phyloP scores from a whole-genome alignment of 2,797 vertebrate genomes.

The Taeniopygia guttata region DNA sequence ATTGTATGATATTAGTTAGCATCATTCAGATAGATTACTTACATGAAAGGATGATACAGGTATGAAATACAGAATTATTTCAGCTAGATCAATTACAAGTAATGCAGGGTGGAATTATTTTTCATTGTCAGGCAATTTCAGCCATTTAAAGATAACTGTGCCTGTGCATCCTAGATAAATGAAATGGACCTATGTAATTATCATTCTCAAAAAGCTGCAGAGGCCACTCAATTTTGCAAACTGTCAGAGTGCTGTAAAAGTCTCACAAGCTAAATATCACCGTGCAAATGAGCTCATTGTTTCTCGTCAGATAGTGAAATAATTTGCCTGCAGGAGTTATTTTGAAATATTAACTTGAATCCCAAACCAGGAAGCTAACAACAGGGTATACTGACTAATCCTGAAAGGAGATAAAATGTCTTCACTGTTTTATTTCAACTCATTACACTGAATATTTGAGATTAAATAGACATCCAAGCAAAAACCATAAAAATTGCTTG shows the following conservation, averaged over 20 bases:
- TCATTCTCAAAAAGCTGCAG: not conserved
- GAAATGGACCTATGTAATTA: constrained; percentile 8
- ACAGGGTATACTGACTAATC: not conserved
- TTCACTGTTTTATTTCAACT: not conserved
- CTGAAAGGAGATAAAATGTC: not conserved
- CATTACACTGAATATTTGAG: not conserved
- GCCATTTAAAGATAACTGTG: not conserved
- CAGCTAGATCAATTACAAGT: not conserved
- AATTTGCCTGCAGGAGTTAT: not conserved
- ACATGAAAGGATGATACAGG: not conserved
- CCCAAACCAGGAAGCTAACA: not conserved
- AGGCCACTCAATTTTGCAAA: constrained; percentile 4
- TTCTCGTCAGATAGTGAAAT: not conserved
- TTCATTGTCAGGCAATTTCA: not conserved
- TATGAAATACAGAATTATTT: not conserved
- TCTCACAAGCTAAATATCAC: not conserved
- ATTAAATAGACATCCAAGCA: not conserved
- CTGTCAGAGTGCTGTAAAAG: not conserved
- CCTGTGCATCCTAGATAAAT: not conserved
- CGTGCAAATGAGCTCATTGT: not conserved
- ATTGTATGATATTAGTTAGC: not conserved
- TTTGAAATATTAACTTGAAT: not conserved
- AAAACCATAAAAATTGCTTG: not conserved
- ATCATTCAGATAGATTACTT: not conserved
- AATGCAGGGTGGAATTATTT: not conserved